Percentiles rank a stretch among this genome's conserved stretches.
Evolutionary conservation across 2,888 invertebrate species (phyloP).

Genomic region (Apeira syringaria): DNA sequence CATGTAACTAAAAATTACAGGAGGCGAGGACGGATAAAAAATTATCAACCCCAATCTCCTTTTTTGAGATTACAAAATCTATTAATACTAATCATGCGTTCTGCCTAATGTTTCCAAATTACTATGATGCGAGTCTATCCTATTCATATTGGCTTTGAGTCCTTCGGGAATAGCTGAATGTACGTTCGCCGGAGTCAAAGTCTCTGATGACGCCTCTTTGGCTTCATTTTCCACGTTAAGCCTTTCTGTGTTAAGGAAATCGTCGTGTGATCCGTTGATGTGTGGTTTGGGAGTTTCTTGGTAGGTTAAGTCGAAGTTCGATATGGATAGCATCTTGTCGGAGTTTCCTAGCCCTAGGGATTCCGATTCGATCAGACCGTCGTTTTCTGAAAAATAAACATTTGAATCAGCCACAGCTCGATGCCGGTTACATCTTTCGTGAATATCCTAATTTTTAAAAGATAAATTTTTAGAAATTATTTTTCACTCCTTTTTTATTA

Average conservation of each 20-base stretch:
- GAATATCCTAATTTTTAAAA: no score
- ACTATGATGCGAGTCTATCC: slow-evolving; percentile 76
- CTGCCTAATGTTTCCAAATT: slow-evolving; percentile 61
- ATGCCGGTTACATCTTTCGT: no score
- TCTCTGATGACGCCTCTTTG: slow-evolving; percentile 44
- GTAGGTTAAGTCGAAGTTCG: slow-evolving; percentile 60
- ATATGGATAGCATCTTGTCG: slow-evolving; percentile 47
- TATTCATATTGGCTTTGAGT: slow-evolving; percentile 75
- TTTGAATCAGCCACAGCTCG: no score
- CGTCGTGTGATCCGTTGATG: slow-evolving; percentile 60
- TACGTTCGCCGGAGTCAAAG: slow-evolving; percentile 35
- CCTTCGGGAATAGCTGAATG: slow-evolving; percentile 42
- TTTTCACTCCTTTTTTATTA: no score
- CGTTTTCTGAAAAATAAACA: slow-evolving; percentile 49
- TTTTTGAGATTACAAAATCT: no score
- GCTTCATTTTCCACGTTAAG: slow-evolving; percentile 43
- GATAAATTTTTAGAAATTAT: no score
- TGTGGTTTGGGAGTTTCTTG: slow-evolving; percentile 38
- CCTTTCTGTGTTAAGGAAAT: slow-evolving; percentile 59
- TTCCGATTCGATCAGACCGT: slow-evolving; percentile 49
- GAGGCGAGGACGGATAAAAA: no score
- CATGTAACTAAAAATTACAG: no score
- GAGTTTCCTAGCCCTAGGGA: slow-evolving; percentile 59
- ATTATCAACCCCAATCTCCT: no score
- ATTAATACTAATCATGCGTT: slow-evolving; percentile 40